Conservation (phyloP, 2,888 invertebrate genomes). For the Pantelozetes paolii region DNA sequence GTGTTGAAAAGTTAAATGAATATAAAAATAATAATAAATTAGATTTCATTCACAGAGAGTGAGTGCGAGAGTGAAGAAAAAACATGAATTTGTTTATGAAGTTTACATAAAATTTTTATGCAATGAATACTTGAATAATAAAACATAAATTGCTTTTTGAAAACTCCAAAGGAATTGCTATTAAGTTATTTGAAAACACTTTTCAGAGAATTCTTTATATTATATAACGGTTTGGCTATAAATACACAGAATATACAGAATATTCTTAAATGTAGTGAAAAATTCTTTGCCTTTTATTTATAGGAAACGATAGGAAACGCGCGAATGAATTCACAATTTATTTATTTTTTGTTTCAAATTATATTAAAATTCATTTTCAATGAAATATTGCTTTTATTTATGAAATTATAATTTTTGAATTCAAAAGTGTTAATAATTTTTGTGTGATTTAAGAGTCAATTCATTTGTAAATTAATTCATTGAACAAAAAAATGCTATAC, state of each 20-base stretch:
- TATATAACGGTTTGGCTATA: not conserved
- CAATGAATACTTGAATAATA: not conserved
- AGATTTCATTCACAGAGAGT: not conserved
- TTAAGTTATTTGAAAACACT: constrained; percentile 3
- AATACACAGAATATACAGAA: too few relatives aligned
- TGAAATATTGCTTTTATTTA: not conserved
- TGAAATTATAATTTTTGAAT: too few relatives aligned
- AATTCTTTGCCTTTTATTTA: constrained; percentile 7
- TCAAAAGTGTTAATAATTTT: too few relatives aligned
- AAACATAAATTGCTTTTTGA: constrained; percentile 7
- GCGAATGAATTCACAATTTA: too few relatives aligned
- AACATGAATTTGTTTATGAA: constrained; percentile 1
- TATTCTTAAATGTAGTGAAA: constrained; percentile 26
- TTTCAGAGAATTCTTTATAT: not conserved
- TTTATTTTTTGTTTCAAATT: too few relatives aligned
- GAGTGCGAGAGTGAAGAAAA: too few relatives aligned
- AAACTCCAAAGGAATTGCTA: constrained; percentile 1
- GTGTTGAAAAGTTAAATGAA: not conserved
- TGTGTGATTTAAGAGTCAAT: constrained; percentile 13
- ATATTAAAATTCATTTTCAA: not conserved
- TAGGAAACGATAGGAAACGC: not conserved
- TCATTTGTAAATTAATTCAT: constrained; percentile 24
- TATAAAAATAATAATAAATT: not conserved
- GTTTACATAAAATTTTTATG: not conserved
- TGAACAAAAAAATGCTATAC: not conserved